Percentiles rank a stretch among this genome's conserved stretches.
Evolutionary conservation across 2,113 vertebrate genomes (phyloP).

Genomic region (Parus major): DNA sequence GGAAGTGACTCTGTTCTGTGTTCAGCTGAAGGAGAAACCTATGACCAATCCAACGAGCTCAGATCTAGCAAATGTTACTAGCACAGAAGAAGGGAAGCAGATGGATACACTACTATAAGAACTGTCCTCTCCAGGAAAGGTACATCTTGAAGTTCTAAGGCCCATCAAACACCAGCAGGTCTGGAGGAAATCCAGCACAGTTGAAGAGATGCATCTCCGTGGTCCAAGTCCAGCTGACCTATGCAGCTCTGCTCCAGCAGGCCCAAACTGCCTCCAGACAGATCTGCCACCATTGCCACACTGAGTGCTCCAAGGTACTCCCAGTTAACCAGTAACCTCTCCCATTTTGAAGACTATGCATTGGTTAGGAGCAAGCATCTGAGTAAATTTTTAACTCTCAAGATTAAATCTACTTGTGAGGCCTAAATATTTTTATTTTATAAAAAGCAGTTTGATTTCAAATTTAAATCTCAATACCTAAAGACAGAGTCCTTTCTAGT

Average conservation of each 20-base stretch:
- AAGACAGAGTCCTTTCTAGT: background rate
- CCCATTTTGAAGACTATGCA: background rate
- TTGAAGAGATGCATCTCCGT: background rate
- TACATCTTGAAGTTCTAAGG: background rate
- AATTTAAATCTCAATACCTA: background rate
- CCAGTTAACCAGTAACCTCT: slow-evolving; percentile 31
- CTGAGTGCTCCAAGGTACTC: rapidly evolving
- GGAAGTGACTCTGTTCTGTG: background rate
- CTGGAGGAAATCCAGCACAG: background rate
- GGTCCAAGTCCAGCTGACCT: background rate
- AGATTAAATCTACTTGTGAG: background rate
- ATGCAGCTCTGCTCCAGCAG: background rate
- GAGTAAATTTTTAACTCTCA: background rate
- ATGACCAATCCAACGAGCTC: background rate
- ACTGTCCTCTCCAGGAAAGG: background rate
- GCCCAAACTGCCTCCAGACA: rapidly evolving
- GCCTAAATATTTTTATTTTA: background rate
- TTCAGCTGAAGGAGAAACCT: background rate
- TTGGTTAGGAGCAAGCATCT: background rate
- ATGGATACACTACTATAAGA: rapidly evolving
- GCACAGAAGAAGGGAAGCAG: background rate
- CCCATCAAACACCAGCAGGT: background rate
- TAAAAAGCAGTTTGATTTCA: background rate
- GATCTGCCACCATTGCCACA: background rate
- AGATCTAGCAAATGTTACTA: background rate